Evolutionary conservation across 64 coral and sea anemone species (phyloP).

Genomic region (Pocillopora damicornis): DNA sequence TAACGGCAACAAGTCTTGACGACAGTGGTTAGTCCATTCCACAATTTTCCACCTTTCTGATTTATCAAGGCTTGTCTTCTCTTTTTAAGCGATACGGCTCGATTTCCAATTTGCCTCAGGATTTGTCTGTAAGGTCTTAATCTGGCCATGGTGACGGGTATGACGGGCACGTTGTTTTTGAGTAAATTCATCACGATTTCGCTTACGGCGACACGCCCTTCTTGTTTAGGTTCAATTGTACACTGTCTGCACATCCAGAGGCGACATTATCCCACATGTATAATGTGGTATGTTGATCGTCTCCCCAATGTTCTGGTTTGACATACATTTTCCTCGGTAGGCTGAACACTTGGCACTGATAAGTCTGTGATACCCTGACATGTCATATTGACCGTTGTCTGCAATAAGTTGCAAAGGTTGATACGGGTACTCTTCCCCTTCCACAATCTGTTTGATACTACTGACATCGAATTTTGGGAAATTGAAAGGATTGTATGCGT

Average conservation of each 20-base stretch:
- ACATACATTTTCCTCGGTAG: too few relatives aligned
- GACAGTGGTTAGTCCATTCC: too few relatives aligned
- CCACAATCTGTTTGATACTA: constrained; percentile 20
- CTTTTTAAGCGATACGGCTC: too few relatives aligned
- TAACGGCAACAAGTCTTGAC: too few relatives aligned
- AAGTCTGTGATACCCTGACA: neutral
- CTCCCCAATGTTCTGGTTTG: too few relatives aligned
- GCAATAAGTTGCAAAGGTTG: constrained; percentile 1
- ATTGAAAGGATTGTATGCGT: constrained; percentile 8
- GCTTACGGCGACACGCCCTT: neutral
- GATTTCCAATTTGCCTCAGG: too few relatives aligned
- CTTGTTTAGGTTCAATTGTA: constrained; percentile 24
- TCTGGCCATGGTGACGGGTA: too few relatives aligned
- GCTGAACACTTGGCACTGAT: neutral
- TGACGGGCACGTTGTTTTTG: too few relatives aligned
- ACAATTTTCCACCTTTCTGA: too few relatives aligned
- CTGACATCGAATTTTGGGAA: constrained; percentile 26
- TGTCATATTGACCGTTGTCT: neutral
- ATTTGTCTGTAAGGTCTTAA: too few relatives aligned
- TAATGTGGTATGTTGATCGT: neutral
- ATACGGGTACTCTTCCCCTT: neutral
- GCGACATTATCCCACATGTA: neutral
- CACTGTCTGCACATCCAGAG: neutral
- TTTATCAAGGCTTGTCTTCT: too few relatives aligned
- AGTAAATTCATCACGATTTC: too few relatives aligned